Evolutionary conservation across 2,888 invertebrate genomes (phyloP).

Genomic region (Bombyx huttoni): DNA sequence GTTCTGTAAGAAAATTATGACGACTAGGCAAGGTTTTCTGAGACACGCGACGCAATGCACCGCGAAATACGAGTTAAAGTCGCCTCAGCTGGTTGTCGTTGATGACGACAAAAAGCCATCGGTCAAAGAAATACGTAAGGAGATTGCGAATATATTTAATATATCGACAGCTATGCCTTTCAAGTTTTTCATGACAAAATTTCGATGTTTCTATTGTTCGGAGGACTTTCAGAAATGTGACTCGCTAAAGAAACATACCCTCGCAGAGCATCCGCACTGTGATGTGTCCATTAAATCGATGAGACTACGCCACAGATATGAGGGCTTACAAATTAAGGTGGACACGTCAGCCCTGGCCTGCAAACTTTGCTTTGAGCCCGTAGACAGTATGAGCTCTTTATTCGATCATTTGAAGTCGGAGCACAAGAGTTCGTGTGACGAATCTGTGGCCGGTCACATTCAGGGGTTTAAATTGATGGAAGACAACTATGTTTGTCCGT

Average conservation of each 20-base stretch:
- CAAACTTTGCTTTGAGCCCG: slow-evolving; percentile 9
- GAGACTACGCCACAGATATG: slow-evolving; percentile 36
- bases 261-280: slow-evolving; percentile 38
- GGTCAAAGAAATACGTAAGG: slow-evolving; percentile 32
- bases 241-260: slow-evolving; percentile 39
- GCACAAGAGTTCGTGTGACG: slow-evolving; percentile 30
- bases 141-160: slow-evolving; percentile 41
- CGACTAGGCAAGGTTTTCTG: slow-evolving; percentile 38
- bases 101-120: slow-evolving; percentile 23
- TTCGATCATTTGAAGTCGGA: slow-evolving; percentile 10
- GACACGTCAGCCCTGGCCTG: slow-evolving; percentile 34
- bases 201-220: slow-evolving; percentile 53
- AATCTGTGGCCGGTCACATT: slow-evolving; percentile 23
- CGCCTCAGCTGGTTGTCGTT: slow-evolving; percentile 9
- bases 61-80: slow-evolving; percentile 7
- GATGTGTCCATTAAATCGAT: slow-evolving; percentile 38
- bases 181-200: slow-evolving; percentile 43
- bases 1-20: slow-evolving; percentile 33
- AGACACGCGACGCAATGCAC: slow-evolving; percentile 39
- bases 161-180: slow-evolving; percentile 52
- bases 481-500: slow-evolving; percentile 39
- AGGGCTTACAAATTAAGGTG: slow-evolving; percentile 42
- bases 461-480: slow-evolving; percentile 35
- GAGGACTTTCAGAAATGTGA: slow-evolving; percentile 42
- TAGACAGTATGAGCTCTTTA: slow-evolving; percentile 4